Conservation (phyloP, 2,888 invertebrate genomes). For the Drosophila nr. medialis region DNA sequence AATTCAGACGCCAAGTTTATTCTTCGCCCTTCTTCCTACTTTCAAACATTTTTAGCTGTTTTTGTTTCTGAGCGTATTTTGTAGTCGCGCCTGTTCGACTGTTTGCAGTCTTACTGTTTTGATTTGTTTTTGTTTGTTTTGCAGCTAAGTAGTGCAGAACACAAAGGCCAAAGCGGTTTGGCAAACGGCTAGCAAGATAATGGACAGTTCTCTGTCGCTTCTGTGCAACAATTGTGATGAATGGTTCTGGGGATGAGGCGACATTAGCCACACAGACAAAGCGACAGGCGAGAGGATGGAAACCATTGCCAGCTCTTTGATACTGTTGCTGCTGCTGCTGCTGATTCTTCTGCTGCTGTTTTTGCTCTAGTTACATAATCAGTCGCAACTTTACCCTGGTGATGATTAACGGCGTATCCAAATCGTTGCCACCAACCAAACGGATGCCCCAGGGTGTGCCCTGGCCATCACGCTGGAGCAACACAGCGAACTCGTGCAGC, state of each 20-base stretch:
- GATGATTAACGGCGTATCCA: conserved; percentile 94
- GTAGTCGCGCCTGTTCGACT: conserved; percentile 12
- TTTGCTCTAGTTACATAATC: conserved; percentile 63
- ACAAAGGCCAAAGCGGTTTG: conserved; percentile 73
- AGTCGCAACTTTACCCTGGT: conserved; percentile 89
- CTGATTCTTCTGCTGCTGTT: conserved; percentile 7
- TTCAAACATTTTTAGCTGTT: neutral
- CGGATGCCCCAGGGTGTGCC: conserved; percentile 94
- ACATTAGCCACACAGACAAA: conserved; percentile 49
- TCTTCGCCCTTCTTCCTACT: too few relatives aligned
- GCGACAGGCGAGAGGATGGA: conserved; percentile 53
- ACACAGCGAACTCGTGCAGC: conserved; percentile 91
- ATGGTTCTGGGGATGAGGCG: conserved; percentile 46
- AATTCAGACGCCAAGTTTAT: neutral
- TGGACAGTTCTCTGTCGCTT: conserved; percentile 42
- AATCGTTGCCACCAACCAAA: conserved; percentile 93
- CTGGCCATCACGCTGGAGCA: conserved; percentile 89
- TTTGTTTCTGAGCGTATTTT: conserved; percentile 22
- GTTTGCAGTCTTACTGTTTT: conserved; percentile 52
- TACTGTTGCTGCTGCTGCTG: conserved; percentile 9
- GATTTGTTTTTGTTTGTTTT: conserved; percentile 71
- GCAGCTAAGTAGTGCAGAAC: conserved; percentile 60
- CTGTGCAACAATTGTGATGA: conserved; percentile 61
- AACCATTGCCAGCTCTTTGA: conserved; percentile 45
- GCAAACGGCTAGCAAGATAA: conserved; percentile 55